A percentile compares a stretch with the other conserved stretches of the same genome.
These are phyloP conservation scores for Ganaspis sp. DNA, from an alignment of 1,140 invertebrate genomes.

Conservation along the genomic window DNA sequence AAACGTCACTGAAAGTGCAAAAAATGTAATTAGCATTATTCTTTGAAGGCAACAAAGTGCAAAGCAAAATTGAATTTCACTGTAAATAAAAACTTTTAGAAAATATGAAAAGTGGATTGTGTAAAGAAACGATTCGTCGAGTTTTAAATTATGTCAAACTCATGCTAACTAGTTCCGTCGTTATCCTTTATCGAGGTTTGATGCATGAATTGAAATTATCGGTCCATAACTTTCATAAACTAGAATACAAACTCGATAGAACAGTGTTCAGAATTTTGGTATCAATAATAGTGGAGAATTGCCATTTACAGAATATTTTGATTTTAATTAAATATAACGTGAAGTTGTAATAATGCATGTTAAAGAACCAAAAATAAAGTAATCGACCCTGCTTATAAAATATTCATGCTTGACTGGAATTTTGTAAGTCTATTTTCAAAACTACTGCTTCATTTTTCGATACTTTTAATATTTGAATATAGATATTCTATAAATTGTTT, in stretches of 20 bases:
- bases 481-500: too few species aligned
- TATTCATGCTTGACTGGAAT: too few species aligned
- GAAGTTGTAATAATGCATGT: too few species aligned
- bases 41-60: background rate
- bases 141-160: background rate
- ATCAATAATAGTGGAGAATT: background rate
- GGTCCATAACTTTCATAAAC: slow-evolving; percentile 4
- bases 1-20: too few species aligned
- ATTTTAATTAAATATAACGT: too few species aligned
- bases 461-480: too few species aligned
- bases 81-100: too few species aligned
- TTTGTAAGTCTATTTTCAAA: too few species aligned
- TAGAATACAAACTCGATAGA: background rate
- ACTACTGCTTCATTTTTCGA: too few species aligned
- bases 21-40: too few species aligned
- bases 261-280: background rate
- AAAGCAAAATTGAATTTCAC: background rate
- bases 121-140: background rate
- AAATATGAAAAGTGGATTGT: background rate
- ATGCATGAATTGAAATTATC: slow-evolving; percentile 11
- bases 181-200: slow-evolving; percentile 4
- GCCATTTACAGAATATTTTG: background rate
- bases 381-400: too few species aligned
- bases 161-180: background rate
- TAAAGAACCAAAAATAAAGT: too few species aligned